Evolutionary conservation across 2,797 vertebrate species (phyloP).

Genomic region (Danio jaintianensis): DNA sequence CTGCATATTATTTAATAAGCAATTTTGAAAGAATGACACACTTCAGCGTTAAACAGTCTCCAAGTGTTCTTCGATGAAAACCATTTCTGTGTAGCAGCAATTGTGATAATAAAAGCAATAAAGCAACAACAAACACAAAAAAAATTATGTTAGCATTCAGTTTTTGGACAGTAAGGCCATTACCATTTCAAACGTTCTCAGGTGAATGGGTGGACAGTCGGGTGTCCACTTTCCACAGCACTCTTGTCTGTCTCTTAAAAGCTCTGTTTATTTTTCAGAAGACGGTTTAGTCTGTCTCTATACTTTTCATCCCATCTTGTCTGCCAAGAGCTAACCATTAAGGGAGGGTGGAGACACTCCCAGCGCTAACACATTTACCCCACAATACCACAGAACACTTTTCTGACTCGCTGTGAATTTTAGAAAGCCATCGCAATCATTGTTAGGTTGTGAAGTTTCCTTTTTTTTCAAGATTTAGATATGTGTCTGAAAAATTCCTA

Average conservation of each 20-base stretch:
- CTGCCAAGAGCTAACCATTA: slow-evolving; percentile 58
- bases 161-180: slow-evolving; percentile 72
- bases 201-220: slow-evolving; percentile 66
- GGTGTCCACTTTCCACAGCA: slow-evolving; percentile 44
- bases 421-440: slow-evolving; percentile 33
- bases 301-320: slow-evolving; percentile 55
- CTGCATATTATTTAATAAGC: background rate
- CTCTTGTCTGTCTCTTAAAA: slow-evolving; percentile 50
- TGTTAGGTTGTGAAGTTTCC: slow-evolving; percentile 26
- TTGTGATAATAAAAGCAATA: slow-evolving; percentile 71
- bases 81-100: background rate
- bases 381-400: slow-evolving; percentile 50
- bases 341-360: slow-evolving; percentile 55
- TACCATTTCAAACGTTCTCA: slow-evolving; percentile 80
- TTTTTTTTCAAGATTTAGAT: slow-evolving; percentile 31
- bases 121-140: too few relatives aligned
- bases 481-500: slow-evolving; percentile 28
- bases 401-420: slow-evolving; percentile 38
- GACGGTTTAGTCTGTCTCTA: slow-evolving; percentile 62
- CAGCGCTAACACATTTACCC: slow-evolving; percentile 53
- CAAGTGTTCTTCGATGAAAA: background rate
- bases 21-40: background rate
- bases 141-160: slow-evolving; percentile 67
- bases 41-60: background rate
- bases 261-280: slow-evolving; percentile 59